Evolutionary conservation across 2,113 vertebrate species (phyloP).

Genomic region (Antechinus flavipes): DNA sequence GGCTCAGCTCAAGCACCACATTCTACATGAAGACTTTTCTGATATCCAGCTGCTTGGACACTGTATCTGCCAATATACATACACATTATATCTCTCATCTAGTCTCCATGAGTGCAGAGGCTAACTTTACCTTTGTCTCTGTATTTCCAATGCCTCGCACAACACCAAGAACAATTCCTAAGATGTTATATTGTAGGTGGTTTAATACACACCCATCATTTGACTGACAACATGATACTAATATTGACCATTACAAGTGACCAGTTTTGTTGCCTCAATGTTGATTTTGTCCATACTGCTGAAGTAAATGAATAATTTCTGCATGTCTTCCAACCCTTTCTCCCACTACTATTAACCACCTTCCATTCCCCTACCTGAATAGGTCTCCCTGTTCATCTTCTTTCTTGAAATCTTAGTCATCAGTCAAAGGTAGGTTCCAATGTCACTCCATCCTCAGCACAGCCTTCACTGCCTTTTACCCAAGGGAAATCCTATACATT

Average conservation of each 20-base stretch:
- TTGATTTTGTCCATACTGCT: neutral
- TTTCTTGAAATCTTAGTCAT: neutral
- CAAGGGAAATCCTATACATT: neutral
- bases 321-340: neutral
- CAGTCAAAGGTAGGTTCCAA: neutral
- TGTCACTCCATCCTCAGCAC: neutral
- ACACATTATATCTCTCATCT: neutral
- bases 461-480: neutral
- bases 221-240: neutral
- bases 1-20: neutral
- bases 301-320: neutral
- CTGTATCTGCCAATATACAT: neutral
- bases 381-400: neutral
- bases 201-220: neutral
- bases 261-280: neutral
- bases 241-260: neutral
- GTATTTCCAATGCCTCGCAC: neutral
- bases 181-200: neutral
- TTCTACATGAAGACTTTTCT: neutral
- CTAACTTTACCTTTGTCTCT: neutral
- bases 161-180: neutral
- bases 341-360: neutral
- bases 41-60: neutral
- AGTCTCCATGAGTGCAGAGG: neutral
- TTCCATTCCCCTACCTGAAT: neutral